Conservation (phyloP, 2,113 vertebrate genomes). For the Cottus gobio region DNA sequence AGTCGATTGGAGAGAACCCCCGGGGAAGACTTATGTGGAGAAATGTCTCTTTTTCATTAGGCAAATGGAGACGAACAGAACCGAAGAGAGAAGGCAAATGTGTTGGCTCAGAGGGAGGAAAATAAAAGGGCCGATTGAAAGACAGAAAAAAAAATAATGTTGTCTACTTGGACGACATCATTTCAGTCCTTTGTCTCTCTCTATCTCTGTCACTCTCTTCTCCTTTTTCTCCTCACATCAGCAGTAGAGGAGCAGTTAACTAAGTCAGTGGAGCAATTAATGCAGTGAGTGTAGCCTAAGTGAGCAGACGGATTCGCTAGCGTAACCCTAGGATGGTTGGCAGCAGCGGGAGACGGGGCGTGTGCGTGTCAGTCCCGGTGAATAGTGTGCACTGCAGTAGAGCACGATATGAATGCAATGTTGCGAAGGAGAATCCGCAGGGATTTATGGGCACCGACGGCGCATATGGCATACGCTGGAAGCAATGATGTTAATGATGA, state of each 20-base stretch:
- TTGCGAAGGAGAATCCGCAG: neutral
- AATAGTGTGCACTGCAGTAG: slow-evolving; percentile 40
- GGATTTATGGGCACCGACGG: slow-evolving; percentile 18
- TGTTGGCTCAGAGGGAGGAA: slow-evolving; percentile 43
- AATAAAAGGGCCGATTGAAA: slow-evolving; percentile 11
- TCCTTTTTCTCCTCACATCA: slow-evolving; percentile 30
- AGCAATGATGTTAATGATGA: slow-evolving; percentile 22
- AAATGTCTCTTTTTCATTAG: slow-evolving; percentile 75
- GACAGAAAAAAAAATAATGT: slow-evolving; percentile 17
- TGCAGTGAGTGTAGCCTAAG: slow-evolving; percentile 63
- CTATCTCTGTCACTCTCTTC: slow-evolving; percentile 13
- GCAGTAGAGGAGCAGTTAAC: slow-evolving; percentile 66
- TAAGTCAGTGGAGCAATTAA: slow-evolving; percentile 79
- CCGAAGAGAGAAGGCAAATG: slow-evolving; percentile 47
- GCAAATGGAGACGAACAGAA: slow-evolving; percentile 67
- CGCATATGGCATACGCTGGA: slow-evolving; percentile 16
- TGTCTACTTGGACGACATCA: neutral
- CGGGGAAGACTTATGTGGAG: slow-evolving; percentile 57
- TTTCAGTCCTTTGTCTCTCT: slow-evolving; percentile 14
- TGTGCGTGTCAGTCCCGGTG: slow-evolving; percentile 33
- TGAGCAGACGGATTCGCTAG: slow-evolving; percentile 44
- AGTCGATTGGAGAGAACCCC: slow-evolving; percentile 48
- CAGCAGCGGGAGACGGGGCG: slow-evolving; percentile 18
- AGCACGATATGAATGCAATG: slow-evolving; percentile 3
- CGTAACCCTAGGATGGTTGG: slow-evolving; percentile 33